phyloP scores from a whole-genome alignment of 2,888 invertebrate species.

The Eupithecia subfuscata region DNA sequence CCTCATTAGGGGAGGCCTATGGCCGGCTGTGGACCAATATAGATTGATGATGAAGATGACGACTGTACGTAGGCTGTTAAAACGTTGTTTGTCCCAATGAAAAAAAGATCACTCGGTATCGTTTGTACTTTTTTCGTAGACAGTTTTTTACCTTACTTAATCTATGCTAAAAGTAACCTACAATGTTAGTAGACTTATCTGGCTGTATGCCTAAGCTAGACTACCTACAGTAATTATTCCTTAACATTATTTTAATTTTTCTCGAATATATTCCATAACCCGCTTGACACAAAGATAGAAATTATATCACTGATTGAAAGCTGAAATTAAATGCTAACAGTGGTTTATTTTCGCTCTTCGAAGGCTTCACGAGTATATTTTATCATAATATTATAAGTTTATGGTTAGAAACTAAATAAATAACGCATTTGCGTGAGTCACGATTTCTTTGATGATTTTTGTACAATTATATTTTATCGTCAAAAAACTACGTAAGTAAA shows the following conservation, averaged over 20 bases:
- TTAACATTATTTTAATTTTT: background rate
- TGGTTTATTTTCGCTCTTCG: background rate
- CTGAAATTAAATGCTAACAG: background rate
- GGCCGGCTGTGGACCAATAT: no score
- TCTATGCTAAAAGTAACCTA: no score
- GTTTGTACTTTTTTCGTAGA: no score
- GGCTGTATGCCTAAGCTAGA: background rate
- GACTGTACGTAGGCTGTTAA: background rate
- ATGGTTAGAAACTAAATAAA: slow-evolving; percentile 19
- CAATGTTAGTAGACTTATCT: background rate
- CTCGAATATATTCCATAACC: background rate
- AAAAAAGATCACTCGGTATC: no score
- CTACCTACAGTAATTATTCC: background rate
- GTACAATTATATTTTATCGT: background rate
- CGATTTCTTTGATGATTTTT: slow-evolving; percentile 9
- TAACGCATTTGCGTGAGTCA: slow-evolving; percentile 36
- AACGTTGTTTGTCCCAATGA: background rate
- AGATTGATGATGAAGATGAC: no score
- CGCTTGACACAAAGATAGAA: background rate
- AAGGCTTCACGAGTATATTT: background rate
- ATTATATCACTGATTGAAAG: background rate
- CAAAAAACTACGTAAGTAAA: background rate
- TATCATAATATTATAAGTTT: background rate
- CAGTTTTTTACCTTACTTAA: no score
- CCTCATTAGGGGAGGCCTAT: no score